Conservation (phyloP, 2,113 vertebrate genomes). For the Brienomyrus longianalis region DNA sequence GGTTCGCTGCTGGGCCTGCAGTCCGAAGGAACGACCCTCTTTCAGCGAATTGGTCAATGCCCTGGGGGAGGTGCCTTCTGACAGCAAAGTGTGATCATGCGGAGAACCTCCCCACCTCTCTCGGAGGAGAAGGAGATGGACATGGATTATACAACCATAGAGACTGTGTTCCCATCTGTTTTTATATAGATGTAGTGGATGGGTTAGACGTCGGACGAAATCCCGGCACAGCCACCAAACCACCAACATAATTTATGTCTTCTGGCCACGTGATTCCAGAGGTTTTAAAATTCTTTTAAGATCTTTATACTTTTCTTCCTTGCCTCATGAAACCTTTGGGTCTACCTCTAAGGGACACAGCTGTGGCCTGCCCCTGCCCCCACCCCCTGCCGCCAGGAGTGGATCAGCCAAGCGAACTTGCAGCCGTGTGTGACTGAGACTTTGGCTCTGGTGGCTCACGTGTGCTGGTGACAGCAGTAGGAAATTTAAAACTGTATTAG, state of each 20-base stretch:
- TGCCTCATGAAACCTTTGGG: neutral
- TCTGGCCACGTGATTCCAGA: neutral
- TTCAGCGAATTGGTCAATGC: slow-evolving; percentile 67
- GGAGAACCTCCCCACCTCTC: neutral
- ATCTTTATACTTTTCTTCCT: neutral
- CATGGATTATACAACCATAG: neutral
- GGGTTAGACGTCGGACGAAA: neutral
- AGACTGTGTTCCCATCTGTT: neutral
- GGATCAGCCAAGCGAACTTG: neutral
- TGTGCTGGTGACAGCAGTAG: neutral
- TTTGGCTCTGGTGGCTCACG: neutral
- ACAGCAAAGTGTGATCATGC: slow-evolving; percentile 68
- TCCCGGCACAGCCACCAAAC: neutral
- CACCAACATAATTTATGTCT: neutral
- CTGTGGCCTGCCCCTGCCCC: neutral
- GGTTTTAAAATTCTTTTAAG: neutral
- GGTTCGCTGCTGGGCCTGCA: slow-evolving; percentile 74
- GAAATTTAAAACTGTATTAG: neutral
- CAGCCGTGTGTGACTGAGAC: neutral
- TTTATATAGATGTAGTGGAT: neutral
- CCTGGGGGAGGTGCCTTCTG: slow-evolving; percentile 62
- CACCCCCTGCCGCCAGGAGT: neutral
- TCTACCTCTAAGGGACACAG: slow-evolving; percentile 13
- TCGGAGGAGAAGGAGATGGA: neutral
- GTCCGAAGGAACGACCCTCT: slow-evolving; percentile 76